Evolutionary conservation across 2,113 vertebrate species (phyloP).

Genomic region (Lepidothrix coronata): DNA sequence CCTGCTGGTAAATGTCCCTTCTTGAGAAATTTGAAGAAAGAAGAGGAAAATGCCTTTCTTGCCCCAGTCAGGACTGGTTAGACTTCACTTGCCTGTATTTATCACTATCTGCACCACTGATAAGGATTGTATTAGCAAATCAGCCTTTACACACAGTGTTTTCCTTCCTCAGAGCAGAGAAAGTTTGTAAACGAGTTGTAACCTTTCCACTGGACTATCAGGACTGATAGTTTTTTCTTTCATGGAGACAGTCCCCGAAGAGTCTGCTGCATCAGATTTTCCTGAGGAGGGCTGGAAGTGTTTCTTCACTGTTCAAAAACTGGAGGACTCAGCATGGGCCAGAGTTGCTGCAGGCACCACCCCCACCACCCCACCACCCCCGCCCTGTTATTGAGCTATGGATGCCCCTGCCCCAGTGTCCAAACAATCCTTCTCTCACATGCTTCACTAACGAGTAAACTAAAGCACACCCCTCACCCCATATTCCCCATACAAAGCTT

Average conservation of each 20-base stretch:
- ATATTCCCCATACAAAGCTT: not conserved
- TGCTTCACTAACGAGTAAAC: not conserved
- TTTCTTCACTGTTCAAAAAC: not conserved
- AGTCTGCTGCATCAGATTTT: not conserved
- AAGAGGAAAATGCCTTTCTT: not conserved
- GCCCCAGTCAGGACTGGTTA: not conserved
- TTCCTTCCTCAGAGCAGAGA: not conserved
- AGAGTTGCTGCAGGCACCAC: not conserved
- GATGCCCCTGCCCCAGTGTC: not conserved
- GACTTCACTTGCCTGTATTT: not conserved
- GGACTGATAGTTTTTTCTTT: not conserved
- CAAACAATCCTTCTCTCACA: not conserved
- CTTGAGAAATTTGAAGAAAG: not conserved
- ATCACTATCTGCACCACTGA: not conserved
- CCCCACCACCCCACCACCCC: rapidly evolving
- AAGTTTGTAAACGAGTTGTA: not conserved
- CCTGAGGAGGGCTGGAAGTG: not conserved
- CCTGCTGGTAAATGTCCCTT: not conserved
- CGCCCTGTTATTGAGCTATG: not conserved
- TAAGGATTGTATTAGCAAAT: not conserved
- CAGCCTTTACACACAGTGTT: not conserved
- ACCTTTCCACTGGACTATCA: not conserved
- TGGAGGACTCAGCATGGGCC: rapidly evolving
- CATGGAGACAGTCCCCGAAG: not conserved
- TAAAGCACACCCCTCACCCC: not conserved